Conservation (phyloP, 2,113 vertebrate species). For the Turnix velox region DNA sequence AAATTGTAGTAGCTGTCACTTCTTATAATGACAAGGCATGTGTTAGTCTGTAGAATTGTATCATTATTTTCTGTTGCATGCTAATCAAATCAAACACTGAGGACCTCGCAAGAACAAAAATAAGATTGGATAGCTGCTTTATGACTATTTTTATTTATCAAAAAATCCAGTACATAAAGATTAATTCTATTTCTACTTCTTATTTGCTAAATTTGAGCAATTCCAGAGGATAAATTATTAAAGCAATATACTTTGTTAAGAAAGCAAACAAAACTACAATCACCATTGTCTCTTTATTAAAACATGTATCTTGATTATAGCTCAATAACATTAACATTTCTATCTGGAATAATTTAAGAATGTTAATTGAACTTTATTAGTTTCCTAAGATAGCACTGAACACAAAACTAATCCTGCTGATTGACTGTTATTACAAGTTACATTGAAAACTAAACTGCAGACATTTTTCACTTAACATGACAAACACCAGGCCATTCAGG, state of each 20-base stretch:
- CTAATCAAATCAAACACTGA: not conserved
- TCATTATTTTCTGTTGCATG: not conserved
- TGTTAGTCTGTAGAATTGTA: not conserved
- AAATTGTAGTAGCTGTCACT: not conserved
- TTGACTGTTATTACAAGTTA: not conserved
- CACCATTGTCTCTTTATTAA: not conserved
- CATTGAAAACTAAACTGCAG: not conserved
- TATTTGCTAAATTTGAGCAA: not conserved
- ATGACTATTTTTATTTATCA: not conserved
- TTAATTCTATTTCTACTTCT: not conserved
- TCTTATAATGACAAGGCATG: not conserved
- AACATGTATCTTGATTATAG: not conserved
- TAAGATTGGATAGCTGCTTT: not conserved
- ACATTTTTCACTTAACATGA: not conserved
- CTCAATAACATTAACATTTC: not conserved
- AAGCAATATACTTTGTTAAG: not conserved
- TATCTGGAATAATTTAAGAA: not conserved
- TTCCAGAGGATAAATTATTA: not conserved
- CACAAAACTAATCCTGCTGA: conserved; percentile 14
- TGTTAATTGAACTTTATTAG: conserved; percentile 19
- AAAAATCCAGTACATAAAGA: not conserved
- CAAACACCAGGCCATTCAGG: not conserved
- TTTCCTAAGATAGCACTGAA: not conserved
- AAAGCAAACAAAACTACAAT: not conserved
- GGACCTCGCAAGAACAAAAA: not conserved